phyloP scores from a whole-genome alignment of 1,140 invertebrate genomes.

The Alviniconcha marisindica region DNA sequence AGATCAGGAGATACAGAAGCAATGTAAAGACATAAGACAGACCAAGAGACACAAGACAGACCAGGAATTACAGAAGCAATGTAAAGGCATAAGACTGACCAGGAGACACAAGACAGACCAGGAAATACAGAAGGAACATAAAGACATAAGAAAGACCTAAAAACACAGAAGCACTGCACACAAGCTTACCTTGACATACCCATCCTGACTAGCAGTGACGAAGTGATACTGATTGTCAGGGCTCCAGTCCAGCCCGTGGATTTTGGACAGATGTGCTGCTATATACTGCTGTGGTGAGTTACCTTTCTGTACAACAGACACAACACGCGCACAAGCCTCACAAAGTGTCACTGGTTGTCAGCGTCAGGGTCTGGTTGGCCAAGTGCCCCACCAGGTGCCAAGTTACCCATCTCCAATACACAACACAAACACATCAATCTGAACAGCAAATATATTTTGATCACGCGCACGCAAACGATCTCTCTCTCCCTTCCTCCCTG shows the following conservation, averaged over 20 bases:
- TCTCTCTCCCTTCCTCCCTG: too few relatives aligned
- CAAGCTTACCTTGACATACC: slow-evolving; percentile 87
- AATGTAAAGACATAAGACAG: too few relatives aligned
- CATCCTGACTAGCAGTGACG: slow-evolving; percentile 95
- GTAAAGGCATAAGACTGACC: neutral
- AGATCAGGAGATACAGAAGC: too few relatives aligned
- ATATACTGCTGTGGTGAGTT: slow-evolving; percentile 93
- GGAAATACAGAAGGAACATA: neutral
- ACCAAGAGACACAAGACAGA: too few relatives aligned
- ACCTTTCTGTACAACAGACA: slow-evolving; percentile 80
- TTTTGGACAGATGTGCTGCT: slow-evolving; percentile 93
- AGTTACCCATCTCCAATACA: too few relatives aligned
- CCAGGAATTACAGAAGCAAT: neutral
- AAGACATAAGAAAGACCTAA: neutral
- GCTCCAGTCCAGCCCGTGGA: slow-evolving; percentile 96
- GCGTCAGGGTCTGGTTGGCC: too few relatives aligned
- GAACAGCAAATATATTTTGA: too few relatives aligned
- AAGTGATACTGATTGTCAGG: slow-evolving; percentile 89
- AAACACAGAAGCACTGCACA: neutral
- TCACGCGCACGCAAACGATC: too few relatives aligned
- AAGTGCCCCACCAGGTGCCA: too few relatives aligned
- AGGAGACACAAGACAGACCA: neutral
- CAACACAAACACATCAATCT: too few relatives aligned
- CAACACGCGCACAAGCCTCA: too few relatives aligned
- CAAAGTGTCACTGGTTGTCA: too few relatives aligned